Conservation (phyloP, 1,140 invertebrate species). For the Teleogryllus occipitalis region DNA sequence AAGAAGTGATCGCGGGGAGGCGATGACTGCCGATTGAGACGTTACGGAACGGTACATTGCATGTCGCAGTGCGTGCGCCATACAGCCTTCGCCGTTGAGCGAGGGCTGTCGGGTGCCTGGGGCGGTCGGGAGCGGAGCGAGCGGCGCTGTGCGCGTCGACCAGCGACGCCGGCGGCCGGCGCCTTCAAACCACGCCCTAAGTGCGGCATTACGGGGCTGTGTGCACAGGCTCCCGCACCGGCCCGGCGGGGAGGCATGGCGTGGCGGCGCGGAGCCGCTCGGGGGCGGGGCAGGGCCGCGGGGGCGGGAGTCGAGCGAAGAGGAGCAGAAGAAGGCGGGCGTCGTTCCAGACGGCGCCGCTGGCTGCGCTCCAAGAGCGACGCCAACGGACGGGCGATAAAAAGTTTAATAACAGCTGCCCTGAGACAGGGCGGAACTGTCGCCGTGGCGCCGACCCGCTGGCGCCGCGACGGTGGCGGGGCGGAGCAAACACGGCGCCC, state of each 20-base stretch:
- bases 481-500: background rate
- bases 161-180: too few species aligned
- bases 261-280: too few species aligned
- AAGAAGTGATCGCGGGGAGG: too few species aligned
- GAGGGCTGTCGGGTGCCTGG: too few species aligned
- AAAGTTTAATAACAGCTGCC: conserved; percentile 4
- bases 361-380: background rate
- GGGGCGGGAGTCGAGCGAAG: background rate
- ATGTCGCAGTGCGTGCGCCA: too few species aligned
- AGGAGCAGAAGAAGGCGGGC: background rate
- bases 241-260: too few species aligned
- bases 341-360: background rate
- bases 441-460: background rate
- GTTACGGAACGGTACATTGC: too few species aligned
- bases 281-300: too few species aligned
- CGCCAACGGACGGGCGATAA: background rate
- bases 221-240: background rate
- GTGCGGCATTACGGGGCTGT: background rate
- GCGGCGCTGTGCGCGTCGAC: background rate
- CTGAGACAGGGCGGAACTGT: conserved; percentile 2
- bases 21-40: too few species aligned
- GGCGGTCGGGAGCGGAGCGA: too few species aligned
- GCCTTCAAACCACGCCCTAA: background rate
- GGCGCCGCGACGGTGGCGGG: background rate
- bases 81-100: too few species aligned